Conservation (phyloP, 2,113 vertebrate species). For the Zingel zingel region DNA sequence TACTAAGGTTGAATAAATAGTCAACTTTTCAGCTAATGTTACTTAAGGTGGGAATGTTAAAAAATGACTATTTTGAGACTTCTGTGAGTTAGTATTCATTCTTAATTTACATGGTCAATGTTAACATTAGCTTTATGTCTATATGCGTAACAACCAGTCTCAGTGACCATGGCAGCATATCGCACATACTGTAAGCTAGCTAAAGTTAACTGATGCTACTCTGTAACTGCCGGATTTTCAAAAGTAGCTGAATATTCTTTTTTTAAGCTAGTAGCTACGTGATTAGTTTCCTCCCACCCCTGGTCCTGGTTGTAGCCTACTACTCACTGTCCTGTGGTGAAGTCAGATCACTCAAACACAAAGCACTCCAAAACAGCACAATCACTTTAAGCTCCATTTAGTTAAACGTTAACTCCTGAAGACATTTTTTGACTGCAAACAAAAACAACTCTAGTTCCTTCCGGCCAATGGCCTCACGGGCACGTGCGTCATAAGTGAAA, state of each 20-base stretch:
- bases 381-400: constrained; percentile 16
- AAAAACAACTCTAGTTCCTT: constrained; percentile 16
- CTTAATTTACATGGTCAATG: not conserved
- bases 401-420: not conserved
- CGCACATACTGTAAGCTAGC: not conserved
- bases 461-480: constrained; percentile 24
- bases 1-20: not conserved
- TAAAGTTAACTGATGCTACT: not conserved
- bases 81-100: too few species aligned
- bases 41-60: too few species aligned
- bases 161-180: not conserved
- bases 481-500: not conserved
- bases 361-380: not conserved
- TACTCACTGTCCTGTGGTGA: constrained; percentile 26
- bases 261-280: too few species aligned
- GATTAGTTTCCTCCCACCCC: not conserved
- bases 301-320: not conserved
- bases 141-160: not conserved
- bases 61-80: too few species aligned
- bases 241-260: too few species aligned
- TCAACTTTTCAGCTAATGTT: not conserved
- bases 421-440: constrained; percentile 8
- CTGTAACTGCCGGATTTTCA: not conserved
- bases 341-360: constrained; percentile 3
- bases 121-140: not conserved